Evolutionary conservation across 2,888 invertebrate genomes (phyloP).

Genomic region (Escarpia spicata): DNA sequence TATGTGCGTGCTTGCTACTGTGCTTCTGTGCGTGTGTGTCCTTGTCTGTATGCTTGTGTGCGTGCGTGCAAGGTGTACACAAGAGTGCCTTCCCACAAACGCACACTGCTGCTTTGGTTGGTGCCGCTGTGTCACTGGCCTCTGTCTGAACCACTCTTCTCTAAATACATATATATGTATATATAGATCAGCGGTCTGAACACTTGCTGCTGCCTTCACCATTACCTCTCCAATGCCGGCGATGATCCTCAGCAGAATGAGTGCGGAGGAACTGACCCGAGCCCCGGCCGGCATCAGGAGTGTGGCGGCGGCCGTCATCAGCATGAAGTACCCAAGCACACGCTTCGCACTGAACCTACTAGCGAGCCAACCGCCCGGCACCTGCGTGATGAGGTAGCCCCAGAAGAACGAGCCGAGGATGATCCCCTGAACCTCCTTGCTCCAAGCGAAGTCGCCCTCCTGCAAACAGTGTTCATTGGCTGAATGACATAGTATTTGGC

Average conservation of each 20-base stretch:
- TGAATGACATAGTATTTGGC: background rate
- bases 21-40: too few species aligned
- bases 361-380: constrained; percentile 70
- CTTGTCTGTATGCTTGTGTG: too few species aligned
- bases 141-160: too few species aligned
- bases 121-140: too few species aligned
- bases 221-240: constrained; percentile 54
- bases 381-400: constrained; percentile 62
- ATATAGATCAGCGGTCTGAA: too few species aligned
- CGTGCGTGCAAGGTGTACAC: too few species aligned
- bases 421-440: constrained; percentile 53
- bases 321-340: constrained; percentile 60
- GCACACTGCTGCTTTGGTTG: too few species aligned
- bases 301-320: constrained; percentile 49
- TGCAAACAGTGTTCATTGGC: background rate
- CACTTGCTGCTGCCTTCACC: background rate
- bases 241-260: constrained; percentile 50
- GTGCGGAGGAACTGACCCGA: constrained; percentile 45
- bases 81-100: too few species aligned
- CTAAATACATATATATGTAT: too few species aligned
- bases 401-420: constrained; percentile 63
- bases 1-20: background rate
- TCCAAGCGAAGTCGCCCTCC: constrained; percentile 60
- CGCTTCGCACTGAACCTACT: constrained; percentile 87
- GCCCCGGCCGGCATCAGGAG: constrained; percentile 54